These are phyloP conservation scores for Maconellicoccus hirsutus DNA, from an alignment of 1,140 invertebrate species.

Conservation along the genomic window DNA sequence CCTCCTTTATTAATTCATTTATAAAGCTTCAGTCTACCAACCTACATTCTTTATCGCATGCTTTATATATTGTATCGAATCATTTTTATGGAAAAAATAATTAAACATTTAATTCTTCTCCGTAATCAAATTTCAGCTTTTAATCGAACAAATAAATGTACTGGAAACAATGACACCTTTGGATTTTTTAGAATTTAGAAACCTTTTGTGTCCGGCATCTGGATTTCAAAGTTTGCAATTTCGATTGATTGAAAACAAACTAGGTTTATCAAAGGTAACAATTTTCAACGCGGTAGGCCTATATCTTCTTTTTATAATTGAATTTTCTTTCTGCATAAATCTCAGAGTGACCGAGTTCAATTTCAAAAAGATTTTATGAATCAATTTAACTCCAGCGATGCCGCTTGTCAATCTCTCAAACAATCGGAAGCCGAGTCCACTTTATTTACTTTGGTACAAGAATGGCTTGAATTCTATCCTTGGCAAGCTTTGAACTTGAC, in stretches of 20 bases:
- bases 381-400: not conserved
- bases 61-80: no score
- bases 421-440: not conserved
- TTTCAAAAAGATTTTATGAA: not conserved
- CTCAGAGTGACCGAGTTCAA: not conserved
- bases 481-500: not conserved
- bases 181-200: conserved; percentile 93
- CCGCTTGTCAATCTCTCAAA: not conserved
- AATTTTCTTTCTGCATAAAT: not conserved
- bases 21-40: not conserved
- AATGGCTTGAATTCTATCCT: not conserved
- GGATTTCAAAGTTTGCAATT: conserved; percentile 98
- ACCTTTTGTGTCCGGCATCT: conserved; percentile 84
- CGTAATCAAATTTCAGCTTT: conserved; percentile 46
- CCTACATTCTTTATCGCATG: no score
- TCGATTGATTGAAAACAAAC: conserved; percentile 89
- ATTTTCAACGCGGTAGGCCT: no score
- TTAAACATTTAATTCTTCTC: no score
- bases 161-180: conserved; percentile 95
- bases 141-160: conserved; percentile 94
- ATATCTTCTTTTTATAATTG: no score
- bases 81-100: no score
- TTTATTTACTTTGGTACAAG: not conserved
- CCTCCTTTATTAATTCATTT: conserved; percentile 9
- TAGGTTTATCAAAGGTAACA: conserved; percentile 69